Evolutionary conservation across 2,888 invertebrate genomes (phyloP).

Genomic region (Trachelus iudaicus): DNA sequence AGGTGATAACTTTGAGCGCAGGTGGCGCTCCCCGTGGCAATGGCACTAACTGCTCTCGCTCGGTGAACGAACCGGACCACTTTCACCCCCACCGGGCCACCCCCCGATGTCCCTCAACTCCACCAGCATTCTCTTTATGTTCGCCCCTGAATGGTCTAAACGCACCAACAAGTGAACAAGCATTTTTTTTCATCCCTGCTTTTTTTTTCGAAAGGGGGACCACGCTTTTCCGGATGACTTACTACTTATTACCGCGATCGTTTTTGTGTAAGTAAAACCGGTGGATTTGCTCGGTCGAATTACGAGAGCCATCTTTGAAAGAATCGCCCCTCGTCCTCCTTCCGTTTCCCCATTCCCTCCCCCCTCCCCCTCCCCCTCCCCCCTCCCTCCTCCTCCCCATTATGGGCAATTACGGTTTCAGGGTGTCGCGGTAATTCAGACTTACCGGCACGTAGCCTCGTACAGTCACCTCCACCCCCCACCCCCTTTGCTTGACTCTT

Average conservation of each 20-base stretch:
- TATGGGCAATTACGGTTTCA: constrained; percentile 5
- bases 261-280: constrained; percentile 22
- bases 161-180: too few relatives aligned
- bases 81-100: neutral
- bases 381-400: neutral
- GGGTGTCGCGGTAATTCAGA: constrained; percentile 3
- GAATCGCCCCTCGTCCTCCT: neutral
- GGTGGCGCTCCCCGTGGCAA: constrained; percentile 41
- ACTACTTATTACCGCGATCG: constrained; percentile 32
- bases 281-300: constrained; percentile 31
- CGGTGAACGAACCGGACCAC: neutral
- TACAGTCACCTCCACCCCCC: neutral
- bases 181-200: constrained; percentile 19
- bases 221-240: constrained; percentile 34
- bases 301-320: neutral
- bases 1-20: constrained; percentile 52
- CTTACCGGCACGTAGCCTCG: neutral
- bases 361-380: neutral
- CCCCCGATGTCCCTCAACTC: neutral
- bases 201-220: constrained; percentile 29
- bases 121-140: neutral
- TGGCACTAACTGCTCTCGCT: constrained; percentile 35
- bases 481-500: constrained; percentile 1
- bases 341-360: too few relatives aligned
- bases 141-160: too few relatives aligned